Percentiles rank a stretch among this genome's conserved stretches.
These are phyloP conservation scores for Apodemia mormo DNA, from an alignment of 2,888 invertebrate genomes.

Conservation along the genomic window DNA sequence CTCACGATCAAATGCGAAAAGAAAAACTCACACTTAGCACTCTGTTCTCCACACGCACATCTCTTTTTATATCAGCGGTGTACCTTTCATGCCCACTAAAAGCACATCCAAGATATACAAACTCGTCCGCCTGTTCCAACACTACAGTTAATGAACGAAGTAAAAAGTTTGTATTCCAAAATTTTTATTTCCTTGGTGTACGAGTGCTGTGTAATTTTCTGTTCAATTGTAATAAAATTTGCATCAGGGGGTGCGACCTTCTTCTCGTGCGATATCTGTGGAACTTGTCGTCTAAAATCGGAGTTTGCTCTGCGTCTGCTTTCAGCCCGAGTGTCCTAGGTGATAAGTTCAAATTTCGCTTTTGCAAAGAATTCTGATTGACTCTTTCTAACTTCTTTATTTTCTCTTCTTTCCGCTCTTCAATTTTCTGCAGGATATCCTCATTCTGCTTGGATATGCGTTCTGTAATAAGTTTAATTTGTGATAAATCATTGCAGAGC, in stretches of 20 bases:
- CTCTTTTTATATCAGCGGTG: no score
- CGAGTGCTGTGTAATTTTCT: conserved; percentile 25
- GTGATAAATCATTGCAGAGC: conserved; percentile 54
- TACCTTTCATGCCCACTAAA: no score
- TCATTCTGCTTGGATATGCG: conserved; percentile 59
- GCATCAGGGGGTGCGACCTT: conserved; percentile 32
- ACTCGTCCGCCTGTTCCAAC: no score
- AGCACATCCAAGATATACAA: no score
- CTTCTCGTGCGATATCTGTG: conserved; percentile 29
- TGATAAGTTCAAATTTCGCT: conserved; percentile 31
- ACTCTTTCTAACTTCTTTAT: conserved; percentile 30
- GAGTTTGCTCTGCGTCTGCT: conserved; percentile 36
- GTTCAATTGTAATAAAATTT: conserved; percentile 31
- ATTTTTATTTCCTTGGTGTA: conserved; percentile 20
- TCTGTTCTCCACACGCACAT: no score
- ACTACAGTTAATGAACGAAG: no score
- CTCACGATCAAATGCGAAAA: no score
- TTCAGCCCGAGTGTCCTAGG: conserved; percentile 21
- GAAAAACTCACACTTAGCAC: no score
- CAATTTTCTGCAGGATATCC: conserved; percentile 52
- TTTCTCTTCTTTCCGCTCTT: conserved; percentile 41
- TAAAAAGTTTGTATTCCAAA: no score
- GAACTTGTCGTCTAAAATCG: conserved; percentile 43
- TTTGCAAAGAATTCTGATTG: conserved; percentile 22
- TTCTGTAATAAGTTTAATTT: conserved; percentile 54